Evolutionary conservation across 2,888 invertebrate genomes (phyloP).

Genomic region (Watsonalla cultraria): DNA sequence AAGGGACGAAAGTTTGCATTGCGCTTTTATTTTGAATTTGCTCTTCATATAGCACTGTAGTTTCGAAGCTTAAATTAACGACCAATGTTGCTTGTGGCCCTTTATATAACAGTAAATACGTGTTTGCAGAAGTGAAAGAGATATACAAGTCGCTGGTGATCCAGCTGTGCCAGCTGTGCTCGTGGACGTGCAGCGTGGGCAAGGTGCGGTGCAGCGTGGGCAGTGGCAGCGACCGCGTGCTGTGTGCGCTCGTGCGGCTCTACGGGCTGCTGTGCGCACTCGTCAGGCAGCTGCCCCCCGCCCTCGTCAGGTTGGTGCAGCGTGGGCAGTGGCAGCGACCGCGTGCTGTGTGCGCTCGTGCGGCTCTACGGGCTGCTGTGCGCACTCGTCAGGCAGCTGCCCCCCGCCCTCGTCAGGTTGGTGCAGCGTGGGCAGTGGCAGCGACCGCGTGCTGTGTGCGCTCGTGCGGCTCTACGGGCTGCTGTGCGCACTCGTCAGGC

Average conservation of each 20-base stretch:
- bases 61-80: too few species aligned
- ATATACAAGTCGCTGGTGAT: conserved; percentile 46
- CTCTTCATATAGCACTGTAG: too few species aligned
- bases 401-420: conserved; percentile 29
- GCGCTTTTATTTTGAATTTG: too few species aligned
- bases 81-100: too few species aligned
- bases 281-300: conserved; percentile 33
- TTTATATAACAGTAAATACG: background rate
- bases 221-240: conserved; percentile 43
- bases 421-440: conserved; percentile 44
- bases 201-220: conserved; percentile 47
- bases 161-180: conserved; percentile 47
- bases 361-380: conserved; percentile 45
- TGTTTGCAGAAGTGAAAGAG: conserved; percentile 47
- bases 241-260: conserved; percentile 37
- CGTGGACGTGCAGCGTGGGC: conserved; percentile 30
- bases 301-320: conserved; percentile 39
- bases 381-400: conserved; percentile 35
- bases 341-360: conserved; percentile 37
- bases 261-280: conserved; percentile 42
- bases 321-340: conserved; percentile 46
- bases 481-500: conserved; percentile 36
- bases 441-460: conserved; percentile 39
- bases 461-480: conserved; percentile 45
- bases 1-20: too few species aligned